phyloP scores from a whole-genome alignment of 2,113 vertebrate genomes.

The Perognathus longimembris region DNA sequence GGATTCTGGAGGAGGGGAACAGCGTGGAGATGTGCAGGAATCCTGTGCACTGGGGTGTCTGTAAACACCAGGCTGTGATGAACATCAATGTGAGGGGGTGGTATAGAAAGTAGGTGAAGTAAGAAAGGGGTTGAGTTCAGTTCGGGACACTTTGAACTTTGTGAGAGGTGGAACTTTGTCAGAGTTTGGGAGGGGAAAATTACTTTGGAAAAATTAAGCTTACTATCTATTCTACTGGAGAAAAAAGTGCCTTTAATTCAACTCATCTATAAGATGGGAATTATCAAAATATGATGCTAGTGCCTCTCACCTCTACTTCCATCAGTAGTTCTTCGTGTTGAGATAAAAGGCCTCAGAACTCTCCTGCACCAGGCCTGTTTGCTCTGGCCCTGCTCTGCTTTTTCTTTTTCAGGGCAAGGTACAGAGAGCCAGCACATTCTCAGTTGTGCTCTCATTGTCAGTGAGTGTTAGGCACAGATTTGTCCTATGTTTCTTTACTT shows the following conservation, averaged over 20 bases:
- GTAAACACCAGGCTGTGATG: neutral
- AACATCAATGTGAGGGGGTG: accelerated
- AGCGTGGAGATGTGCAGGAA: neutral
- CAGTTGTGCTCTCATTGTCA: neutral
- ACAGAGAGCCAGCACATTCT: too few species aligned
- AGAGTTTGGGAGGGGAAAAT: neutral
- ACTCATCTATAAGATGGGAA: neutral
- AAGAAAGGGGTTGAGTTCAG: neutral
- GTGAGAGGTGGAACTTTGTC: neutral
- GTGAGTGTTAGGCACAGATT: neutral
- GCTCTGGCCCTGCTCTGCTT: neutral
- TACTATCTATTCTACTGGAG: slow-evolving; percentile 15
- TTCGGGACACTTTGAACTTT: neutral
- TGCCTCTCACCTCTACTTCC: neutral
- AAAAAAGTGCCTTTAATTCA: slow-evolving; percentile 2
- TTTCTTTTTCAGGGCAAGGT: neutral
- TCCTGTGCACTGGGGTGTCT: neutral
- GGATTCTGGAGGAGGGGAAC: neutral
- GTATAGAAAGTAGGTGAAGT: neutral
- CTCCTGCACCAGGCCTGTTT: neutral
- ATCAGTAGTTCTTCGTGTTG: neutral
- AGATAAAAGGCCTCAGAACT: neutral
- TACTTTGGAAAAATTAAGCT: neutral
- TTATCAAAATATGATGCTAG: neutral
- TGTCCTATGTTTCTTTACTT: neutral